Percentiles rank a stretch among this genome's conserved stretches.
These are phyloP conservation scores for Melikaiella ostensackeni DNA, from an alignment of 2,888 invertebrate genomes.

Conservation along the genomic window DNA sequence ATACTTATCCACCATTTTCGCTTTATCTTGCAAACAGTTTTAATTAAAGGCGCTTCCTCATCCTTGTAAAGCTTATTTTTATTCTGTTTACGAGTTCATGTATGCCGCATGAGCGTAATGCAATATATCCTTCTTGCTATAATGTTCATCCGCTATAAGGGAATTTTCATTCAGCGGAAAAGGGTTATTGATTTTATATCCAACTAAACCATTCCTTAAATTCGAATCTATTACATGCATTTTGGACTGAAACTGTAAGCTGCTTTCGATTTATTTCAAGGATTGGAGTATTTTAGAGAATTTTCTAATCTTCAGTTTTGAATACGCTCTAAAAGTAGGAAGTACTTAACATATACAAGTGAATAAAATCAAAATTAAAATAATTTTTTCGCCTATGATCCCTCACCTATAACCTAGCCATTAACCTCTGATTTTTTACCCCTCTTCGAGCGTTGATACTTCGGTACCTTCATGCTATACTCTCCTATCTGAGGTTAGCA, in stretches of 20 bases:
- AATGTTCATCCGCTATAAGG: slow-evolving; percentile 3
- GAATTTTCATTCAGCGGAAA: neutral
- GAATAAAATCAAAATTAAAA: too few species aligned
- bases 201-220: neutral
- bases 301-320: too few species aligned
- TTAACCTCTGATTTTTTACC: too few species aligned
- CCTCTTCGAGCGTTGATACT: too few species aligned
- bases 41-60: slow-evolving; percentile 18
- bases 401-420: too few species aligned
- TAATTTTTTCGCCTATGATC: too few species aligned
- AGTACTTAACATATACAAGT: too few species aligned
- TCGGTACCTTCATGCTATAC: too few species aligned
- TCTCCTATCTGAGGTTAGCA: too few species aligned
- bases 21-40: slow-evolving; percentile 16
- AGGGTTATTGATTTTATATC: neutral
- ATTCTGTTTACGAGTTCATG: neutral
- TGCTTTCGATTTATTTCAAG: neutral
- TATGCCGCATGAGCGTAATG: slow-evolving; percentile 13
- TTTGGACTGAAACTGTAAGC: neutral
- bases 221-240: neutral
- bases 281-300: neutral
- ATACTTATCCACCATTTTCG: slow-evolving; percentile 29
- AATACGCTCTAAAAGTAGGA: too few species aligned
- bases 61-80: slow-evolving; percentile 23
- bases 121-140: slow-evolving; percentile 17